Conservation (phyloP, 2,888 invertebrate species). For the Plutella xylostella region DNA sequence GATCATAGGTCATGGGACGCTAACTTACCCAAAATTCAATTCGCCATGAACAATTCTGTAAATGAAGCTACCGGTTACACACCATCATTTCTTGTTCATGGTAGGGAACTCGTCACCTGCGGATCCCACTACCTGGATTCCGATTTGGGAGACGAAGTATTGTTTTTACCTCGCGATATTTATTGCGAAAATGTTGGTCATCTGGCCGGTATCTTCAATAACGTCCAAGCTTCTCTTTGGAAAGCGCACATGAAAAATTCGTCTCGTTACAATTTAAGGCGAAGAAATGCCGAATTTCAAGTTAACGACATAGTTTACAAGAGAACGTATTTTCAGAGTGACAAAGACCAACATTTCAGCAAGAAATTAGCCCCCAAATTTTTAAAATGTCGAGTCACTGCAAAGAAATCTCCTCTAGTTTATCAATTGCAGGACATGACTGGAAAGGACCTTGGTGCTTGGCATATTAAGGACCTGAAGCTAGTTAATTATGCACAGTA, state of each 20-base stretch:
- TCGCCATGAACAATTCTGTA: slow-evolving; percentile 19
- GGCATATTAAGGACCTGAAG: slow-evolving; percentile 1
- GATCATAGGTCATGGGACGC: slow-evolving; percentile 22
- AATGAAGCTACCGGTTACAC: slow-evolving; percentile 20
- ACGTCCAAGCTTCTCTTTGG: slow-evolving; percentile 1
- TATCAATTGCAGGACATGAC: not conserved
- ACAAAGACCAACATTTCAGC: not conserved
- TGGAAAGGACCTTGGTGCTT: not conserved
- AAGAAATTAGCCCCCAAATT: slow-evolving; percentile 9
- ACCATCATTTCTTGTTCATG: slow-evolving; percentile 17
- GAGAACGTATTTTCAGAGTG: slow-evolving; percentile 2
- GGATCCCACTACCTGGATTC: slow-evolving; percentile 4
- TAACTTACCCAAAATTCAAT: slow-evolving; percentile 12
- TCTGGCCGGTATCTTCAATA: slow-evolving; percentile 1
- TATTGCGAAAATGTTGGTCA: slow-evolving; percentile 8
- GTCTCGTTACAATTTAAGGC: slow-evolving; percentile 4
- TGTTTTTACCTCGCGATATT: slow-evolving; percentile 5
- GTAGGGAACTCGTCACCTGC: slow-evolving; percentile 15
- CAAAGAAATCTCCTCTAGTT: slow-evolving; percentile 4
- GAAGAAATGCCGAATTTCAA: slow-evolving; percentile 7
- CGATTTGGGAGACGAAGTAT: not conserved
- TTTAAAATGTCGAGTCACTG: not conserved
- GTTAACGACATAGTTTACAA: slow-evolving; percentile 7
- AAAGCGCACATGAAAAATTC: slow-evolving; percentile 1
- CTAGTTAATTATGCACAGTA: too few species aligned